Evolutionary conservation across 2,797 vertebrate species (phyloP).

Genomic region (Pelobates cultripes): DNA sequence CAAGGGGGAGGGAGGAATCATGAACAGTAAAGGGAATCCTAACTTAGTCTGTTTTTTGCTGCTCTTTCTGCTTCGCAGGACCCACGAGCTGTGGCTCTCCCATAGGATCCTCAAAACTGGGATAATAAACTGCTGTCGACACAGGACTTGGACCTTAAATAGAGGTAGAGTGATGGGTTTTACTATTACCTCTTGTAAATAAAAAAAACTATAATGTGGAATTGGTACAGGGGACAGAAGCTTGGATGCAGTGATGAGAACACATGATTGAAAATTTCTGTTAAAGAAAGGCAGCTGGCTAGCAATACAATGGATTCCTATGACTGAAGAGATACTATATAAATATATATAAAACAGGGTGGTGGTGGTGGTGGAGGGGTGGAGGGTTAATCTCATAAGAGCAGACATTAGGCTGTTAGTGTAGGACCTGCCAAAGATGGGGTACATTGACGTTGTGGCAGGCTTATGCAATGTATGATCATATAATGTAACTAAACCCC

Average conservation of each 20-base stretch:
- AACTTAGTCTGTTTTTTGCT: constrained; percentile 24
- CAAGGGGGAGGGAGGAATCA: constrained; percentile 59
- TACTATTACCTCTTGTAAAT: not conserved
- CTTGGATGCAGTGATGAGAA: not conserved
- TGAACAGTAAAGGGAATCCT: constrained; percentile 21
- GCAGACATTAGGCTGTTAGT: too few species aligned
- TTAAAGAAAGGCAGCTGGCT: not conserved
- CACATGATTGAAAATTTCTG: not conserved
- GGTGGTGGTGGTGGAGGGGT: too few species aligned
- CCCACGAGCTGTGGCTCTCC: constrained; percentile 27
- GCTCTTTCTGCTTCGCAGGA: constrained; percentile 42
- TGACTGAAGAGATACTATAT: not conserved
- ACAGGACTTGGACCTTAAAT: constrained; percentile 15
- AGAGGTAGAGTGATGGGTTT: constrained; percentile 32
- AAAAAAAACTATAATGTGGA: not conserved
- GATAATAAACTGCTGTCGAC: constrained; percentile 30
- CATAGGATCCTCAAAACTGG: constrained; percentile 16
- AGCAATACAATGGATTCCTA: not conserved
- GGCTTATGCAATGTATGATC: too few species aligned
- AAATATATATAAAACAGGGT: too few species aligned
- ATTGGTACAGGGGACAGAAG: not conserved
- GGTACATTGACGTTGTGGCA: too few species aligned
- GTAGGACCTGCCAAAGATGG: too few species aligned
- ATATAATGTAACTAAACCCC: too few species aligned
- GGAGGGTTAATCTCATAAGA: too few species aligned